Percentiles rank a stretch among this genome's conserved stretches.
phyloP scores from a whole-genome alignment of 2,113 vertebrate species.

The Ifrita kowaldi region DNA sequence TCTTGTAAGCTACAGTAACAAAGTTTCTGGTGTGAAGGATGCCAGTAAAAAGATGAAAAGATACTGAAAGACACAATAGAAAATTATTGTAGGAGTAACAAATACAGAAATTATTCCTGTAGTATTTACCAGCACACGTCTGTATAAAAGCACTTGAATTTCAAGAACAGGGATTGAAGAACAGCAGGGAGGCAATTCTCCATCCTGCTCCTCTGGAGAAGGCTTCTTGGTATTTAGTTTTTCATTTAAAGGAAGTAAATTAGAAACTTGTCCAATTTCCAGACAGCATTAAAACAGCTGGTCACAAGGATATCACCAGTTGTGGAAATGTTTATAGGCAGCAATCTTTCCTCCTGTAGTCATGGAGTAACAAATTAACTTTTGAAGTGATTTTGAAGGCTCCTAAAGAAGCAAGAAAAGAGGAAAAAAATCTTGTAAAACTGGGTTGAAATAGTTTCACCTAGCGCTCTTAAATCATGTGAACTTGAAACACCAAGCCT shows the following conservation, averaged over 20 bases:
- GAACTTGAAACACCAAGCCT: not conserved
- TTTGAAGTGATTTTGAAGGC: not conserved
- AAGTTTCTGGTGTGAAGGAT: not conserved
- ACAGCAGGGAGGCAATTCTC: not conserved
- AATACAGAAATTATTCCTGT: not conserved
- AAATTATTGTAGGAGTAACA: not conserved
- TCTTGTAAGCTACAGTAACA: not conserved
- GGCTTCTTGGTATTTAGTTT: not conserved
- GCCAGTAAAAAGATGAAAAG: not conserved
- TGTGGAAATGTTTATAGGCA: not conserved
- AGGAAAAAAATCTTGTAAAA: not conserved
- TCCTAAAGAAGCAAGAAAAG: not conserved
- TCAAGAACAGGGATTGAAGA: not conserved
- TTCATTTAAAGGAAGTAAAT: not conserved
- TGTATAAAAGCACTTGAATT: not conserved
- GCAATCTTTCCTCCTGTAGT: not conserved
- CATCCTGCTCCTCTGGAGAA: not conserved
- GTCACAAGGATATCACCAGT: not conserved
- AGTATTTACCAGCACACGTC: not conserved
- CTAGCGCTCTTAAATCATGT: not conserved
- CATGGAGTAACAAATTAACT: not conserved
- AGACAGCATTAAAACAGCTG: not conserved
- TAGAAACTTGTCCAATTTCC: not conserved
- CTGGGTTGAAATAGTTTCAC: not conserved
- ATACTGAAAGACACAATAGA: not conserved